Percentiles rank a stretch among this genome's conserved stretches.
These are phyloP conservation scores for Spisula solida DNA, from an alignment of 2,888 invertebrate species.

Conservation along the genomic window DNA sequence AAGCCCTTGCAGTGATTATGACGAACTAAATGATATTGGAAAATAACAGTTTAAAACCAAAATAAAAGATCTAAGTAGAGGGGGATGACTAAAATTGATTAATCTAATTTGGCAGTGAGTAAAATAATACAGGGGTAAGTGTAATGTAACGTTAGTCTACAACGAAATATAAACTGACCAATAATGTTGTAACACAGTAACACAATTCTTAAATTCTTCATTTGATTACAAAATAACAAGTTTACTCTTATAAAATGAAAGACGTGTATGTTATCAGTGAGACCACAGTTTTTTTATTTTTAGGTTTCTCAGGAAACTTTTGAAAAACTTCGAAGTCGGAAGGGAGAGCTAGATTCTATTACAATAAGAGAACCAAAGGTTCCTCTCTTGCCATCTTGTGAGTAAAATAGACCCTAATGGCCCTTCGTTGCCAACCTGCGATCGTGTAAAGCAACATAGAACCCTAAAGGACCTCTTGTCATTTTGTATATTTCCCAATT, in stretches of 20 bases:
- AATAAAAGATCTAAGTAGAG: background rate
- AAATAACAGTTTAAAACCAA: background rate
- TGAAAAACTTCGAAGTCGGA: too few species aligned
- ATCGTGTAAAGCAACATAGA: too few species aligned
- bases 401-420: too few species aligned
- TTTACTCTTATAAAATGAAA: slow-evolving; percentile 16
- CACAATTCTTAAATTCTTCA: slow-evolving; percentile 11
- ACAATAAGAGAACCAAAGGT: too few species aligned
- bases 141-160: background rate
- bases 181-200: background rate
- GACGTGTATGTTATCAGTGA: slow-evolving; percentile 1
- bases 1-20: slow-evolving; percentile 75
- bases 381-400: too few species aligned
- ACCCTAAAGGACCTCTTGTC: too few species aligned
- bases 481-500: too few species aligned
- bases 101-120: slow-evolving; percentile 6
- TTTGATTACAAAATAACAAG: slow-evolving; percentile 10
- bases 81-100: background rate
- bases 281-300: too few species aligned
- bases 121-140: slow-evolving; percentile 2
- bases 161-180: background rate
- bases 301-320: too few species aligned
- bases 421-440: too few species aligned
- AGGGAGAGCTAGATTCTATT: too few species aligned
- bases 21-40: slow-evolving; percentile 31